phyloP scores from a whole-genome alignment of 2,797 vertebrate species.

The Enteromius fasciolatus region DNA sequence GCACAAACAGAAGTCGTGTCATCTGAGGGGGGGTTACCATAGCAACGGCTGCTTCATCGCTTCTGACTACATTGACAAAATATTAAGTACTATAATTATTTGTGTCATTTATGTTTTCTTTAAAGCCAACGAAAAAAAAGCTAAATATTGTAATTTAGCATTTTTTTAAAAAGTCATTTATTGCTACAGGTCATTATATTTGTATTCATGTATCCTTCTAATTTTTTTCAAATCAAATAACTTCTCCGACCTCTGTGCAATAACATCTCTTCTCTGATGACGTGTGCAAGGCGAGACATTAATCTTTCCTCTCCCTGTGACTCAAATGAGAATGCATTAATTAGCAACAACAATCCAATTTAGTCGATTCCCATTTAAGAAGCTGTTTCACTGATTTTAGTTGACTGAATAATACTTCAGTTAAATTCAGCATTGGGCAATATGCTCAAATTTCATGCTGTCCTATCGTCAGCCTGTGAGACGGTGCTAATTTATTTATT shows the following conservation, averaged over 20 bases:
- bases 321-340: background rate
- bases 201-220: background rate
- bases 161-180: background rate
- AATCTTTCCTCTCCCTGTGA: background rate
- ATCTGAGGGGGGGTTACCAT: background rate
- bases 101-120: background rate
- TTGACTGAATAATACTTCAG: background rate
- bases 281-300: background rate
- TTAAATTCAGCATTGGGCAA: background rate
- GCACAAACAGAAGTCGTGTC: background rate
- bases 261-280: background rate
- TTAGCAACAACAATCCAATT: background rate
- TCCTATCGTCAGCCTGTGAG: background rate
- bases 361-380: background rate
- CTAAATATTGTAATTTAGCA: background rate
- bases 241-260: background rate
- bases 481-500: too few relatives aligned
- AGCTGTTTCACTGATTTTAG: background rate
- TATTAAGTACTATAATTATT: background rate
- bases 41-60: background rate
- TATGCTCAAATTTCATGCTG: background rate
- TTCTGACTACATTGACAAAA: slow-evolving; percentile 3
- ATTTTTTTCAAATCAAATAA: background rate
- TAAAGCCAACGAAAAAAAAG: background rate
- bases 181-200: background rate